Base-by-base conservation (phyloP, 30 jellyfish, hydroid and myxozoan species). In the Mastigias papua region DNA sequence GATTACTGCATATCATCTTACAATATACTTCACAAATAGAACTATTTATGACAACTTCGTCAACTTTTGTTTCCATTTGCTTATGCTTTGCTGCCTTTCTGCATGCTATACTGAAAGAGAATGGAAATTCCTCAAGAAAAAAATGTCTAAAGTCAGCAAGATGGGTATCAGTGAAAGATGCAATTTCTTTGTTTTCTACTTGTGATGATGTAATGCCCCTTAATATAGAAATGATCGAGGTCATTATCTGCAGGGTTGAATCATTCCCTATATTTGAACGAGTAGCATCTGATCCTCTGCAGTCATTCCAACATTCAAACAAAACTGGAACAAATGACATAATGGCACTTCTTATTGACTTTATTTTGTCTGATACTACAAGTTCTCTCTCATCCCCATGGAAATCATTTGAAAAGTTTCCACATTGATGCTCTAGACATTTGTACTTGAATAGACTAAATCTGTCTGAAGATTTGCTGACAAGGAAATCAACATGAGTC, bases 271-370 rank as follows among this genome's bases (percentile, higher is more conserved):
- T 60, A 4, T 63, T 34, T 37, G 95, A 62, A 9, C 83, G 58
- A 16, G 87, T 34, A 28, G 69, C 34, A 10, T 71, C 76, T 17
- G 95, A 78, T 33, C 95, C 95, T 16, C 74, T 88, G 50, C 81
- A 81, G 30, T 92, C 98, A 48, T 78, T 88, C 98, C 98, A 92
- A 50, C 92, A 81, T 33, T 88, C 51, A 28, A 92, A 75, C 17
- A 92, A 86, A 25, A 74, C 93, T 0, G 98, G 98, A 60, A 78
- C 25, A 50, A 73, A 57, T 22, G 91, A 78, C 3, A 58, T 23
- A 54, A 88, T 78, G 26, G 34, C 15, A 1, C 37, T 32, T 76
- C 34, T 64, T 16, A 66, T 51, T 37, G 65, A 49, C 78, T 35
- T 75, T 6, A n/a, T 48, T 34, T 37, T 21, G 13, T 82, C 78